Conservation (phyloP, 2,888 invertebrate species). For the Sarcophaga carnaria region DNA sequence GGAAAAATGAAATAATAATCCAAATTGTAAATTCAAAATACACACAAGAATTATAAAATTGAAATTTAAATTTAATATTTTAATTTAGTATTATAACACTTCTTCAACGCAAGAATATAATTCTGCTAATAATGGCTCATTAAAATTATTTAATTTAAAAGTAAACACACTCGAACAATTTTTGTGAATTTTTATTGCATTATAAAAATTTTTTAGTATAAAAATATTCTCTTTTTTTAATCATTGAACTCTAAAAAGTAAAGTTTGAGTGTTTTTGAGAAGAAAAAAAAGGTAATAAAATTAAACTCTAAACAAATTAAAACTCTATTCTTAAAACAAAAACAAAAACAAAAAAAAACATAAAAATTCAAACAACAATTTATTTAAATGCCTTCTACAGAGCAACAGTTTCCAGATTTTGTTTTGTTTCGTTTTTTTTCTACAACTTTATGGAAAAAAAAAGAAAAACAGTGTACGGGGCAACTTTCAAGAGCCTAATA, state of each 20-base stretch:
- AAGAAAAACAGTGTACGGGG: background rate
- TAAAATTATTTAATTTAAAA: no score
- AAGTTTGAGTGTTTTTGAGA: conserved; percentile 4
- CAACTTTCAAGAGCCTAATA: conserved; percentile 39
- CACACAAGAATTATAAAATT: no score
- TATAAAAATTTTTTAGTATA: background rate
- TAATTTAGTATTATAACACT: no score
- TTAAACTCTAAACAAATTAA: conserved; percentile 24
- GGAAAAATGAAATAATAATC: no score
- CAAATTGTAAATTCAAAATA: no score
- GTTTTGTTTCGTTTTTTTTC: conserved; percentile 6
- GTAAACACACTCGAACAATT: background rate
- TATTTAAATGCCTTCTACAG: conserved; percentile 30
- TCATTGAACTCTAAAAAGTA: conserved; percentile 6
- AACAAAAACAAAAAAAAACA: no score
- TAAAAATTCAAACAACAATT: conserved; percentile 20
- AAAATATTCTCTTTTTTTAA: background rate
- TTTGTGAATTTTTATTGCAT: background rate
- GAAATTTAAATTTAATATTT: no score
- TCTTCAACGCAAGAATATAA: no score
- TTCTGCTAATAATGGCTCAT: no score
- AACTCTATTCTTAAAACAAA: conserved; percentile 17
- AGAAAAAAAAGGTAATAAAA: background rate
- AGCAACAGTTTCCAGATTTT: conserved; percentile 46
- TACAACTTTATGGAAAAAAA: conserved; percentile 17